Conservation (phyloP, 2,888 invertebrate genomes). For the Eupeodes luniger region DNA sequence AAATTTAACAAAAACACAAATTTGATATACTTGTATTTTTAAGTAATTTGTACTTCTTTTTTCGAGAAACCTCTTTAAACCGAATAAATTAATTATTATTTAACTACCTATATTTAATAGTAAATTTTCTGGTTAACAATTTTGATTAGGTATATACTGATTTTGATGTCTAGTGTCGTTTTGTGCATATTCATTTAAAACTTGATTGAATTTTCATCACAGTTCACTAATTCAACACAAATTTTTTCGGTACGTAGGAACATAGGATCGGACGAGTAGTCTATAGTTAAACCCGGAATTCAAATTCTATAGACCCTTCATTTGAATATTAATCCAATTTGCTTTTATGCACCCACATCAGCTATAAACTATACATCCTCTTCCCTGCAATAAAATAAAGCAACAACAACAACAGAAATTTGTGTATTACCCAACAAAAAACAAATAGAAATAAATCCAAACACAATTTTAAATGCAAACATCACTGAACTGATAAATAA, state of each 20-base stretch:
- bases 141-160: background rate
- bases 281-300: background rate
- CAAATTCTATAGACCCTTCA: constrained; percentile 18
- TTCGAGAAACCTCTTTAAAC: too few species aligned
- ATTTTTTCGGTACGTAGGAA: too few species aligned
- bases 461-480: constrained; percentile 46
- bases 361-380: constrained; percentile 9
- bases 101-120: too few species aligned
- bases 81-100: too few species aligned
- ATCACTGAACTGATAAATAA: constrained; percentile 25
- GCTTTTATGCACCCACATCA: constrained; percentile 18
- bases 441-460: background rate
- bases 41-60: too few species aligned
- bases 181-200: background rate
- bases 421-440: background rate
- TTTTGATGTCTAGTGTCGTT: background rate
- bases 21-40: too few species aligned
- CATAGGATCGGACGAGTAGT: too few species aligned
- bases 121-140: background rate
- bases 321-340: constrained; percentile 54
- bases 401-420: background rate
- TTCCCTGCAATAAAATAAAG: background rate
- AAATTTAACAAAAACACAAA: too few species aligned
- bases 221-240: background rate
- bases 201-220: background rate